Evolutionary conservation across 2,797 vertebrate species (phyloP).

Genomic region (Antrozous pallidus): DNA sequence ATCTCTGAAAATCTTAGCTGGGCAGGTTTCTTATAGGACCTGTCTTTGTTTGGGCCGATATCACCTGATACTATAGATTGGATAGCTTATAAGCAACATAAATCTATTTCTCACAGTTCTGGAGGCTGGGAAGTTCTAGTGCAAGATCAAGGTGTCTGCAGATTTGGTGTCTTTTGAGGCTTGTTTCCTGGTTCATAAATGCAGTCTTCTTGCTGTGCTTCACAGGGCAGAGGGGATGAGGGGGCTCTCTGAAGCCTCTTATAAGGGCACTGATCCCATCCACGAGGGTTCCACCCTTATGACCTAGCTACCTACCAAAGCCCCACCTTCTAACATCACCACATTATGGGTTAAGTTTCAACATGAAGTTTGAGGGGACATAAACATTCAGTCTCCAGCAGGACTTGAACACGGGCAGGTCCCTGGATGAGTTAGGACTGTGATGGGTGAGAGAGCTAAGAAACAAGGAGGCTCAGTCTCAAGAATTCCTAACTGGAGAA

Average conservation of each 20-base stretch:
- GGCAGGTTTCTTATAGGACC: not conserved
- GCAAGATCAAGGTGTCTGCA: not conserved
- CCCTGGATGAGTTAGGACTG: not conserved
- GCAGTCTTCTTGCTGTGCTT: not conserved
- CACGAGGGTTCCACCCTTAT: not conserved
- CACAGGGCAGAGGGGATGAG: rapidly evolving
- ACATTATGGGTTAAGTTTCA: not conserved
- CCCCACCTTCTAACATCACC: not conserved
- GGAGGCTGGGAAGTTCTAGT: not conserved
- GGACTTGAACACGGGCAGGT: not conserved
- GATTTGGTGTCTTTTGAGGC: not conserved
- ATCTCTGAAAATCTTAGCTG: not conserved
- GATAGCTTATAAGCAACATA: not conserved
- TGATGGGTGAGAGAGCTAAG: not conserved
- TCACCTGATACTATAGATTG: not conserved
- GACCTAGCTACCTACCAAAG: not conserved
- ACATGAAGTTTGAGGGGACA: not conserved
- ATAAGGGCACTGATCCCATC: not conserved
- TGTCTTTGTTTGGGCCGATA: not conserved
- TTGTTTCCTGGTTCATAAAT: not conserved
- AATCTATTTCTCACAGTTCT: not conserved
- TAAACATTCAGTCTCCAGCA: not conserved
- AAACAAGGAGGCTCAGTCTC: not conserved
- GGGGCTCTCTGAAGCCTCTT: not conserved
- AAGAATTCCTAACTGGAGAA: not conserved